Evolutionary conservation across 2,888 invertebrate species (phyloP).

Genomic region (Dasysyrphus albostriatus): DNA sequence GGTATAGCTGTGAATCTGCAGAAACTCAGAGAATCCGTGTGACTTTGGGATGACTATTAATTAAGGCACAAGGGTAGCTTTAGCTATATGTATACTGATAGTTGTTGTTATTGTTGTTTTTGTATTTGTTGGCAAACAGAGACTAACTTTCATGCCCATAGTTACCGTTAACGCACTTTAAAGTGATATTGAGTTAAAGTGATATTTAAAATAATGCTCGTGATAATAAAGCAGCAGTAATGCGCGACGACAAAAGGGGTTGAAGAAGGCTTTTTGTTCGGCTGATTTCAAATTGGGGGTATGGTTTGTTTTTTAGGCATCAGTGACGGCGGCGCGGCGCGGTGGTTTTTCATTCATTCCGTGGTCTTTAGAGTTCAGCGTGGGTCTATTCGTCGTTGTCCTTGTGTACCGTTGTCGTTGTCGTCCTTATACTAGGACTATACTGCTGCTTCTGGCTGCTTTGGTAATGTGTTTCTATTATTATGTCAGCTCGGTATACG

Average conservation of each 20-base stretch:
- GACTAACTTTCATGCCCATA: conserved; percentile 22
- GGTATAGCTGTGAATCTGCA: conserved; percentile 57
- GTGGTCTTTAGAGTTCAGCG: conserved; percentile 54
- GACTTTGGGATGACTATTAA: conserved; percentile 71
- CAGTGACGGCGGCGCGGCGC: conserved; percentile 8
- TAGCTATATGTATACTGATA: conserved; percentile 49
- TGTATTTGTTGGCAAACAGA: conserved; percentile 31
- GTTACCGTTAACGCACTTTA: conserved; percentile 72
- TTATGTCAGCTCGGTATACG: conserved; percentile 76
- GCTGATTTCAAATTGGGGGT: conserved; percentile 21
- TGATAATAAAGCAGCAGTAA: conserved; percentile 75
- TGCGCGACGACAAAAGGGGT: conserved; percentile 75
- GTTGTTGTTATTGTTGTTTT: conserved; percentile 42
- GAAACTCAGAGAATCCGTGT: conserved; percentile 41
- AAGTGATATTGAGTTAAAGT: conserved; percentile 60
- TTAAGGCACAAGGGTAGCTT: conserved; percentile 45
- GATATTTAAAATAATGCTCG: conserved; percentile 63
- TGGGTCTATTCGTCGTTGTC: conserved; percentile 45
- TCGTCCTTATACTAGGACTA: conserved; percentile 18
- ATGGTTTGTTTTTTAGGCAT: conserved; percentile 56
- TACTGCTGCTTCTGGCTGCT: conserved; percentile 65
- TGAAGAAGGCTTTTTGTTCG: conserved; percentile 67
- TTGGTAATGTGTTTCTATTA: conserved; percentile 76
- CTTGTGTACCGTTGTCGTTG: conserved; percentile 12
- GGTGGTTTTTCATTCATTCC: conserved; percentile 57